phyloP scores from a whole-genome alignment of 1,140 invertebrate species.

The Sinonovacula constricta region DNA sequence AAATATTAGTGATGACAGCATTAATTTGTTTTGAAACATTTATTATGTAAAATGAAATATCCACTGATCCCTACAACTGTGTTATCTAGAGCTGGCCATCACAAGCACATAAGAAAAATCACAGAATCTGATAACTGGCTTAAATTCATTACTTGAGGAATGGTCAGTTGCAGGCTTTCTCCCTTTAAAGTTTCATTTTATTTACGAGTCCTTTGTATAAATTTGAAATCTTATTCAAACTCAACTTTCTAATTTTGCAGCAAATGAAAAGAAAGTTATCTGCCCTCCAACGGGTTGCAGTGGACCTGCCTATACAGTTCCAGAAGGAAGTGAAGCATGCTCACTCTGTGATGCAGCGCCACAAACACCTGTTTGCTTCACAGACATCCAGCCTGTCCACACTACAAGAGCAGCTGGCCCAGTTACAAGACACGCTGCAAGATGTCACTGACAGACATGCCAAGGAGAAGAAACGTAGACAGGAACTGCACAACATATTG shows the following conservation, averaged over 20 bases:
- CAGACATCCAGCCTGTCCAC: slow-evolving; percentile 67
- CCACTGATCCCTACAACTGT: no score
- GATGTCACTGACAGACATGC: slow-evolving; percentile 70
- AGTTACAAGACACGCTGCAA: slow-evolving; percentile 60
- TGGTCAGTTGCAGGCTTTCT: no score
- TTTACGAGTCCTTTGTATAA: no score
- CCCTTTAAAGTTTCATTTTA: no score
- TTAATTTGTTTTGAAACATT: no score
- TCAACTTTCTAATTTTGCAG: slow-evolving; percentile 50
- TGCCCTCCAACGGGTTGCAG: slow-evolving; percentile 59
- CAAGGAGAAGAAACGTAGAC: slow-evolving; percentile 73
- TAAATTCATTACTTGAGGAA: no score
- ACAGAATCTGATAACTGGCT: no score
- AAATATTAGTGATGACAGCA: no score
- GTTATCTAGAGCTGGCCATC: no score
- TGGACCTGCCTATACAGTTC: slow-evolving; percentile 66
- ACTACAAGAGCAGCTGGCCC: slow-evolving; percentile 64
- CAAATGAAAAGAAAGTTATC: slow-evolving; percentile 59
- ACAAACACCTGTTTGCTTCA: slow-evolving; percentile 60
- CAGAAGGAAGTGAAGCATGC: slow-evolving; percentile 59
- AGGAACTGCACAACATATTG: slow-evolving; percentile 72
- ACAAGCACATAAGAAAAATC: no score
- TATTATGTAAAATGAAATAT: no score
- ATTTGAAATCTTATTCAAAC: neutral
- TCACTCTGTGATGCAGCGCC: slow-evolving; percentile 63